Evolutionary conservation across 2,888 invertebrate genomes (phyloP), one percentile per base, ranked within the genome.

Genomic region (Julus scandinavius): DNA sequence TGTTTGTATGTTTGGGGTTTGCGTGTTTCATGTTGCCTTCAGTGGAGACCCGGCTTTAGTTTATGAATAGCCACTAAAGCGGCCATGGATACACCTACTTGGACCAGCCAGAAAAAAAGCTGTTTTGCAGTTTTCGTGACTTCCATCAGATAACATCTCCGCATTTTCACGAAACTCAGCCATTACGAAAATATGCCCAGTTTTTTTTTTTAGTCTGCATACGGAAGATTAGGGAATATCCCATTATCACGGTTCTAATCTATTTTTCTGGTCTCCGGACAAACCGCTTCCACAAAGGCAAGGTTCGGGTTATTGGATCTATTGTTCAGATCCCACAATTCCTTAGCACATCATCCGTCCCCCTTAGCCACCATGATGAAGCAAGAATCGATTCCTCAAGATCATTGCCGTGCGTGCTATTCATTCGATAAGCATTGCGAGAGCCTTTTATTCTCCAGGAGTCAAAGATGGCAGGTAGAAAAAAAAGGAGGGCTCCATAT

Each of bases 271-370:
- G n/a, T 20, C 49, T 49, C 49, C 49, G 49, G 49, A 49, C 49
- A 7, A 49, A 49, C 63, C 63, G 63, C 63, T 20, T 63, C 63
- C 63, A 63, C 63, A 63, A 63, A 63, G 63, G 58, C 63, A 4
- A 63, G 63, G n/a, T 63, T 13, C 63, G 63, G 63, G 63, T 63
- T 63, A 63, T 63, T 63, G 63, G 63, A 63, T n/a, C 63, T 63
- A 63, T 63, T 63, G 63, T 63, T 63, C 3, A 63, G 20, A 63
- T 63, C 20, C 63, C 63, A n/a, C 63, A 63, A 63, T 63, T 63
- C 63, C 63, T 63, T 5, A 0, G 13, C n/a, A 49, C n/a, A 49
- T 49, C 63, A 11, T 58, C 15, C 11, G 58, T 15, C 58, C 58
- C 58, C 63, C 63, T 63, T 63, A 63, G 63, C 63, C n/a, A 63